phyloP scores from a whole-genome alignment of 2,113 vertebrate species.

The Tetraodon nigroviridis region DNA sequence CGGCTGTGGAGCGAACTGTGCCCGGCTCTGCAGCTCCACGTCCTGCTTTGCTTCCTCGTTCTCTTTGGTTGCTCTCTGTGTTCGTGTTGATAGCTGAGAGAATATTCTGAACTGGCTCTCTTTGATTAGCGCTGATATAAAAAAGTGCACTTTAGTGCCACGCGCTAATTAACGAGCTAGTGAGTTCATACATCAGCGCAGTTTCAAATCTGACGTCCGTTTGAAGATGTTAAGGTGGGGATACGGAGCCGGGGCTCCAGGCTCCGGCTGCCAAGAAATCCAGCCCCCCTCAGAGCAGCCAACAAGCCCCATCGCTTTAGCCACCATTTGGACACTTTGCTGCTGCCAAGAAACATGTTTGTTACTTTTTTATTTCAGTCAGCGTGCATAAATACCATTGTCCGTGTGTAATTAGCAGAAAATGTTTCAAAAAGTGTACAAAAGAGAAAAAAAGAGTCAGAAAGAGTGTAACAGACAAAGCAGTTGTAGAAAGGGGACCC shows the following conservation, averaged over 20 bases:
- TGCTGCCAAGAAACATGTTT: too few relatives aligned
- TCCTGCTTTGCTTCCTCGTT: background rate
- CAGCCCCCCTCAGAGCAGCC: background rate
- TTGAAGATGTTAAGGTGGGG: too few relatives aligned
- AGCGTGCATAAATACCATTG: too few relatives aligned
- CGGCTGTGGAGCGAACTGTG: too few relatives aligned
- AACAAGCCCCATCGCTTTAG: too few relatives aligned
- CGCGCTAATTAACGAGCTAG: background rate
- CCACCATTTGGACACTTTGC: too few relatives aligned
- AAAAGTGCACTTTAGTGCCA: background rate
- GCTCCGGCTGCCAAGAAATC: background rate
- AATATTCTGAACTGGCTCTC: background rate
- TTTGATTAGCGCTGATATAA: slow-evolving; percentile 5
- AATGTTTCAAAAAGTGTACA: too few relatives aligned
- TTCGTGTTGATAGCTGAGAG: background rate
- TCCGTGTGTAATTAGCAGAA: too few relatives aligned
- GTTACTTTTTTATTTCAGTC: too few relatives aligned
- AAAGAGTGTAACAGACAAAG: background rate
- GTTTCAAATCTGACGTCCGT: background rate
- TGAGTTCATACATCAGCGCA: background rate
- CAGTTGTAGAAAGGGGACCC: background rate
- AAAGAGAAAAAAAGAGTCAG: too few relatives aligned
- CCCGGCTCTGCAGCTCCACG: too few relatives aligned
- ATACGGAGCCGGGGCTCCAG: too few relatives aligned
- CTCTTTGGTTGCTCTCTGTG: background rate